Evolutionary conservation across 2,113 vertebrate genomes (phyloP).

Genomic region (Trochalopteron elliotii): DNA sequence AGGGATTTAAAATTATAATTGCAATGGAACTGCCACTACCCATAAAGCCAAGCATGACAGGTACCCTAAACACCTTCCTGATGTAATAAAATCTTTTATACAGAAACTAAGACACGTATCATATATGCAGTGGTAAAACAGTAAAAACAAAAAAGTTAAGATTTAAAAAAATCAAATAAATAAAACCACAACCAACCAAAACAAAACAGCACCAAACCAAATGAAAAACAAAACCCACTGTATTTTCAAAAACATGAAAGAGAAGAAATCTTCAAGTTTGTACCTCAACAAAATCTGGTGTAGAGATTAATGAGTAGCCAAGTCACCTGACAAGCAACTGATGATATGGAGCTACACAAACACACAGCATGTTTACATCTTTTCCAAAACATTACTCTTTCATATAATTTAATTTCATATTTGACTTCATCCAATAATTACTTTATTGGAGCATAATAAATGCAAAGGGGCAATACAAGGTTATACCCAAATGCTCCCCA

Average conservation of each 20-base stretch:
- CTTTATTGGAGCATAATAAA: background rate
- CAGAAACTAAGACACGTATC: background rate
- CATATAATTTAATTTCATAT: background rate
- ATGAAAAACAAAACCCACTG: background rate
- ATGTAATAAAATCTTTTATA: background rate
- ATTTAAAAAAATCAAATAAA: background rate
- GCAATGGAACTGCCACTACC: background rate
- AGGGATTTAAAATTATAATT: background rate
- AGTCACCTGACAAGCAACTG: background rate
- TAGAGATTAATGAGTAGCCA: background rate
- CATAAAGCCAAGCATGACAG: background rate
- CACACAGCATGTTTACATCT: fast-evolving
- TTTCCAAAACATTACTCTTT: background rate
- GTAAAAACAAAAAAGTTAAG: background rate
- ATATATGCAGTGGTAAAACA: background rate
- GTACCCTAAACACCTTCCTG: background rate
- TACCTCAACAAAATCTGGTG: background rate
- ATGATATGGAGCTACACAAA: background rate
- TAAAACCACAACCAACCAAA: background rate
- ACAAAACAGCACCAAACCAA: background rate
- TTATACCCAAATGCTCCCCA: background rate
- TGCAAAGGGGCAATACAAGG: background rate
- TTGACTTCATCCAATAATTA: background rate
- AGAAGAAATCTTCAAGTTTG: background rate
- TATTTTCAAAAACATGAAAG: background rate